Evolutionary conservation across 2,888 invertebrate genomes (phyloP).

Genomic region (Pristionchus arcanus): DNA sequence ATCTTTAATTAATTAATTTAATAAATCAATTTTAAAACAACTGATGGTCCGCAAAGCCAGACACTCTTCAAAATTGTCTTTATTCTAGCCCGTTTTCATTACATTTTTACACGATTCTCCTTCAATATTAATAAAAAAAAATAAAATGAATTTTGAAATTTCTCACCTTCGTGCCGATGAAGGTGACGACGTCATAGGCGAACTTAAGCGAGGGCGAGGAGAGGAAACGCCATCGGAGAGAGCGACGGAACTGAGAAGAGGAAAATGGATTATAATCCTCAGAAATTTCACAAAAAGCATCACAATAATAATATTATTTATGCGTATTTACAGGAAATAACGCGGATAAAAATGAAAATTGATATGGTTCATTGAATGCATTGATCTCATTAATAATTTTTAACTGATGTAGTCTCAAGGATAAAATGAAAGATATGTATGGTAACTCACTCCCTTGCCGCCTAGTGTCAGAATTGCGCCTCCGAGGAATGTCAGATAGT

Average conservation of each 20-base stretch:
- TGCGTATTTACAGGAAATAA: too few species aligned
- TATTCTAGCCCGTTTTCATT: too few species aligned
- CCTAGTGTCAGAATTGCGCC: conserved; percentile 94
- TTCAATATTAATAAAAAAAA: not conserved
- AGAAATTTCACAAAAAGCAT: too few species aligned
- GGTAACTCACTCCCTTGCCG: conserved; percentile 83
- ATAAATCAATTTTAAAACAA: not conserved
- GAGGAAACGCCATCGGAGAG: conserved; percentile 88
- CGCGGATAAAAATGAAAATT: too few species aligned
- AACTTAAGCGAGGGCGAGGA: conserved; percentile 83
- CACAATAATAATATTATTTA: too few species aligned
- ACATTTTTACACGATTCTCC: too few species aligned
- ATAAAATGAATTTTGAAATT: not conserved
- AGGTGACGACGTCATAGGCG: conserved; percentile 90
- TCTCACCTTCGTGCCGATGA: conserved; percentile 86
- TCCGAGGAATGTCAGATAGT: conserved; percentile 91
- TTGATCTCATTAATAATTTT: too few species aligned
- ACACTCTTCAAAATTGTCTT: too few species aligned
- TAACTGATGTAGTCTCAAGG: too few species aligned
- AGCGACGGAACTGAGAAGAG: conserved; percentile 87
- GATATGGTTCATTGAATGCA: too few species aligned
- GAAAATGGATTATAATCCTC: not conserved
- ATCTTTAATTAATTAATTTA: conserved; percentile 79
- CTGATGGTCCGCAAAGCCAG: not conserved
- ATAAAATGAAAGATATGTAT: not conserved